phyloP scores from a whole-genome alignment of 2,888 invertebrate species.

The Polydesmus complanatus region DNA sequence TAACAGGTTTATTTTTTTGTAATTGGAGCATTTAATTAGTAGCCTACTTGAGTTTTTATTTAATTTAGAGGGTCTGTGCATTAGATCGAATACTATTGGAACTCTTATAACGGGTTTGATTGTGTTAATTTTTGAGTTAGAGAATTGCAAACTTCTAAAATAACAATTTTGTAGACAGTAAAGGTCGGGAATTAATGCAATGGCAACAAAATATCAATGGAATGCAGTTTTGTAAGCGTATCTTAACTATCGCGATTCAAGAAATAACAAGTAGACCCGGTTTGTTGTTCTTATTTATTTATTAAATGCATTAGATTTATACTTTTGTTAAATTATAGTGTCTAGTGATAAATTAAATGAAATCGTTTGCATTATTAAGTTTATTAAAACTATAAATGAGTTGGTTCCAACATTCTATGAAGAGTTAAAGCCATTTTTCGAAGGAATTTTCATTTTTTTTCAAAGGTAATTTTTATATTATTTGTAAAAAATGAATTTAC shows the following conservation, averaged over 20 bases:
- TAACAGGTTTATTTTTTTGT: too few relatives aligned
- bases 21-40: too few relatives aligned
- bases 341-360: background rate
- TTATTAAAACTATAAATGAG: background rate
- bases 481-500: background rate
- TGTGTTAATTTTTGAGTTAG: background rate
- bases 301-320: too few relatives aligned
- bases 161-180: background rate
- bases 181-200: slow-evolving; percentile 7
- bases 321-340: background rate
- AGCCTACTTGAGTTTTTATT: too few relatives aligned
- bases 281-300: too few relatives aligned
- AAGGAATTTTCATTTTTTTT: background rate
- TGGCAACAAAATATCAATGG: slow-evolving; percentile 9
- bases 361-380: background rate
- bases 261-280: background rate
- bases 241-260: background rate
- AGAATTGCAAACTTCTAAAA: background rate
- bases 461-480: background rate
- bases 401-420: background rate
- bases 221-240: background rate
- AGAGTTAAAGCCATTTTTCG: background rate
- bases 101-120: background rate
- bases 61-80: too few relatives aligned
- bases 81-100: background rate